phyloP scores from a whole-genome alignment of 2,888 invertebrate species.

The Margaritifera margaritifera region DNA sequence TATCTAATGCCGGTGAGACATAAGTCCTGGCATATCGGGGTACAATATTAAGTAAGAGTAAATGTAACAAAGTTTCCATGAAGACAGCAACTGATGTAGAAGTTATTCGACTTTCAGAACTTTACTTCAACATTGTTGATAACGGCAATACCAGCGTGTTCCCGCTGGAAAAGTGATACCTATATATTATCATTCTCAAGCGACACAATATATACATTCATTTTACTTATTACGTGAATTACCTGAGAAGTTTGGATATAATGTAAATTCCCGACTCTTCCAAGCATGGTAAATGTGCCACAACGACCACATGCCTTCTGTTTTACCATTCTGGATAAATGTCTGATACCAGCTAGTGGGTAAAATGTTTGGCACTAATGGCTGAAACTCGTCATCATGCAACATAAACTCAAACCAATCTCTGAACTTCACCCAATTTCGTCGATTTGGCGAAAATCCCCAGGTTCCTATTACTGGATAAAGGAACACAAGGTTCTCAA shows the following conservation, averaged over 20 bases:
- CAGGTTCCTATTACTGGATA: slow-evolving; percentile 59
- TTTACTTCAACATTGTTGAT: too few species aligned
- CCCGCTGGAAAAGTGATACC: too few species aligned
- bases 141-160: too few species aligned
- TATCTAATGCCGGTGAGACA: too few species aligned
- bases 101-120: too few species aligned
- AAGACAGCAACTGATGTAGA: too few species aligned
- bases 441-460: slow-evolving; percentile 55
- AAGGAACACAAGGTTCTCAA: slow-evolving; percentile 34
- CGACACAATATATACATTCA: background rate
- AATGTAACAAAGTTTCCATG: too few species aligned
- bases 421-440: slow-evolving; percentile 46
- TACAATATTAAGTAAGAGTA: too few species aligned
- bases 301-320: slow-evolving; percentile 62
- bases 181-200: too few species aligned
- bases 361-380: slow-evolving; percentile 50
- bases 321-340: slow-evolving; percentile 30
- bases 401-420: slow-evolving; percentile 43
- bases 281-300: slow-evolving; percentile 62
- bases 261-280: slow-evolving; percentile 41
- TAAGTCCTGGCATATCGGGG: too few species aligned
- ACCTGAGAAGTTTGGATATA: slow-evolving; percentile 47
- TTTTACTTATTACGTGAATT: slow-evolving; percentile 4
- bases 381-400: slow-evolving; percentile 38
- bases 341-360: slow-evolving; percentile 54